Evolutionary conservation across 2,113 vertebrate genomes (phyloP), one percentile per base, ranked within the genome.

Genomic region (Pluvianellus socialis): DNA sequence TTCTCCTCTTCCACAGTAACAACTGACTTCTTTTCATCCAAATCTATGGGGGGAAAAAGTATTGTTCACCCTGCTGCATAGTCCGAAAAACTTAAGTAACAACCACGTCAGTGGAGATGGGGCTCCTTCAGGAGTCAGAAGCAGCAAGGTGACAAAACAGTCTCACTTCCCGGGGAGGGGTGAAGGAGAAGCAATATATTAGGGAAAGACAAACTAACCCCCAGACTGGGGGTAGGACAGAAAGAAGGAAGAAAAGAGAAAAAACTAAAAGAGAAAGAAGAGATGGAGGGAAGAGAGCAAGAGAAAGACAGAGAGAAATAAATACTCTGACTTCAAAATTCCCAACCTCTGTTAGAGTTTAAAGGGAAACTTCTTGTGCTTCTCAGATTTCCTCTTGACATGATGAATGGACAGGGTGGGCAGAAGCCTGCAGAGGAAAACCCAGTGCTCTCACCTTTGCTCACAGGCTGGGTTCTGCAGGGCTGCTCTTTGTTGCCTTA

Each of bases 21-120:
- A 28, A 82, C 50, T 85, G 81, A 82, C 92, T 92, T 81, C 85
- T 85, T 87, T 71, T 81, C 76, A 77, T 88, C 52, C 38, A 94
- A 91, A 77, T 28, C n/a, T 14, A 2, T n/a, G n/a, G 67, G 30
- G 30, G 77, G 56, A 7, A 86, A 91, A 49, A 75, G 27, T 53
- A 68, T 80, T 86, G 67, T 27, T 89, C 89, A 26, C 38, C 14
- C 53, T 66, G 2, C 62, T 85, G 45, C 61, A 77, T 19, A 70
- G 50, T 22, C 62, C 72, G 42, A 35, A 75, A 71, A 71, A 66
- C 26, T 86, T 42, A 71, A 70, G 55, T 30, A 76, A 63, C 26
- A 35, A 59, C 4, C 9, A 14, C 14, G 77, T 38, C 68, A 23
- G 0, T 47, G n/a, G 66, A 73, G 33, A 79, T 24, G 23, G 58